A percentile compares a stretch with the other conserved stretches of the same genome.
These are phyloP conservation scores for Microcebus griseorufus DNA, from an alignment of 2,113 vertebrate genomes.

Conservation along the genomic window DNA sequence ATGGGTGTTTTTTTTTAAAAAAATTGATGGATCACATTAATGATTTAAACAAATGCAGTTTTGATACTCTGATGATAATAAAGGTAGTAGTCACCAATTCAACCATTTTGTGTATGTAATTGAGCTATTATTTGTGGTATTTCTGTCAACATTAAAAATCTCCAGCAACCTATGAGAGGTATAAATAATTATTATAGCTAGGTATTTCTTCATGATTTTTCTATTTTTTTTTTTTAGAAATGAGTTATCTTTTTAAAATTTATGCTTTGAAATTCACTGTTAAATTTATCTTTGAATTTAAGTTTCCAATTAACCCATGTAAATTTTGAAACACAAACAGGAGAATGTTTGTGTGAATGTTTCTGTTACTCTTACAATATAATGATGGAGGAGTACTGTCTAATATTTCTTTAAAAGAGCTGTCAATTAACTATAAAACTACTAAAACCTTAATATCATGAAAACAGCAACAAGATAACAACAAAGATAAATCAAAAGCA, in stretches of 20 bases:
- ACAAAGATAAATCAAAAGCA: background rate
- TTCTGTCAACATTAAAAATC: conserved; percentile 1
- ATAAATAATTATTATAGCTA: conserved; percentile 20
- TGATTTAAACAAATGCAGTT: conserved; percentile 7
- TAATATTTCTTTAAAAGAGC: background rate
- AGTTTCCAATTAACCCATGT: background rate
- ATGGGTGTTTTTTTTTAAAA: background rate
- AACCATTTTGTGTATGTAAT: background rate
- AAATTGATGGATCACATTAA: background rate
- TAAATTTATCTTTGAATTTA: background rate
- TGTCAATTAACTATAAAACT: background rate
- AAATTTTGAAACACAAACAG: background rate
- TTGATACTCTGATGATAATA: background rate
- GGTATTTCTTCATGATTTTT: background rate
- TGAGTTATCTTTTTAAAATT: background rate
- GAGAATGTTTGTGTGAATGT: background rate
- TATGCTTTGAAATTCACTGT: background rate
- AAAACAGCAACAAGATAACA: background rate
- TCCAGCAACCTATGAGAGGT: background rate
- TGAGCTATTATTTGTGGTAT: background rate
- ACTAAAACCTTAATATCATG: background rate
- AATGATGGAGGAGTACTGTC: background rate
- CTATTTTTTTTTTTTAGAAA: background rate
- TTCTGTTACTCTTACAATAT: background rate
- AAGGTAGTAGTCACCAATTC: background rate